Percentiles rank a stretch among this genome's conserved stretches.
Evolutionary conservation across 2,797 vertebrate genomes (phyloP).

Genomic region (Chaetophractus vellerosus): DNA sequence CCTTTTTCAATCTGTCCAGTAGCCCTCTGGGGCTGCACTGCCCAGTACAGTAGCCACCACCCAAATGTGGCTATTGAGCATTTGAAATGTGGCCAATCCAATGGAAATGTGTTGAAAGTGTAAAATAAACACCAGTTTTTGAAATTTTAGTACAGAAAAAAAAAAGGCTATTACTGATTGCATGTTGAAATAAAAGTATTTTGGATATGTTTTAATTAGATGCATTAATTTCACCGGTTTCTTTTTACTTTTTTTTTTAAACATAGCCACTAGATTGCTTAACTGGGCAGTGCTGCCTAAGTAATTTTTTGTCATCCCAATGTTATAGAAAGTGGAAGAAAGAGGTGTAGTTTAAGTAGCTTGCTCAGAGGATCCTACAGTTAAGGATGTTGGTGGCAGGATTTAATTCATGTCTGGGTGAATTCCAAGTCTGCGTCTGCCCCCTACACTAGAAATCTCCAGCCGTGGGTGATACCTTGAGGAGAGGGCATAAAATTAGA

Average conservation of each 20-base stretch:
- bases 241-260: slow-evolving; percentile 2
- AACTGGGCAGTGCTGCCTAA: background rate
- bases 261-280: slow-evolving; percentile 4
- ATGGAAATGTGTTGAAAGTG: background rate
- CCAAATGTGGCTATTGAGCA: background rate
- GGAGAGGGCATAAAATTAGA: background rate
- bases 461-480: background rate
- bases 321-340: background rate
- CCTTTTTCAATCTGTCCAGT: background rate
- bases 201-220: background rate
- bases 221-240: slow-evolving; percentile 11
- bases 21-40: background rate
- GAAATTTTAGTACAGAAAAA: background rate
- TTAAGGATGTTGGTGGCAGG: background rate
- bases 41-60: background rate
- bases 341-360: background rate
- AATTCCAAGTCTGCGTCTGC: background rate
- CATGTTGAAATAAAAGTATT: background rate
- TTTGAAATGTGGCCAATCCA: background rate
- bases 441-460: background rate
- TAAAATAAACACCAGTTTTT: slow-evolving; percentile 24
- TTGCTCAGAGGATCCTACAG: background rate
- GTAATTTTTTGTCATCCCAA: background rate
- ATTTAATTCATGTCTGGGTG: slow-evolving; percentile 3
- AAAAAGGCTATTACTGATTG: background rate